These are phyloP conservation scores for Bos javanicus DNA, from an alignment of 2,113 vertebrate species.

Conservation along the genomic window DNA sequence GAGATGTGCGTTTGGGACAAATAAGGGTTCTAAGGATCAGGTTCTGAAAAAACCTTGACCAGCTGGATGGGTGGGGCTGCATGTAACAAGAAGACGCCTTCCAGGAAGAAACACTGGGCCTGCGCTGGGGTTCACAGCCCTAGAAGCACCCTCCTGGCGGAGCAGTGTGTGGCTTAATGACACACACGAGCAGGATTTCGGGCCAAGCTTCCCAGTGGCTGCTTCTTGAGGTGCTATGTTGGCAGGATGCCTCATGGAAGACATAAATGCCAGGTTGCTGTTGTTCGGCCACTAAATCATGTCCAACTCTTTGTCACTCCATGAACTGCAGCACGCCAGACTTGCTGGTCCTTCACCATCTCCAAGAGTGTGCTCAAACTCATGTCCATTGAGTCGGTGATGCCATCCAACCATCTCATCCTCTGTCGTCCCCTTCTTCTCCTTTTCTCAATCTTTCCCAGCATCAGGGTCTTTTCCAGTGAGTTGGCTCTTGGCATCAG, in stretches of 20 bases:
- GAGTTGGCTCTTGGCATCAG: not conserved
- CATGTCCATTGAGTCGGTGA: not conserved
- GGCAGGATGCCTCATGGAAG: not conserved
- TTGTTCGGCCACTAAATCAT: not conserved
- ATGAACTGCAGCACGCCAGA: not conserved
- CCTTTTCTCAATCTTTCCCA: not conserved
- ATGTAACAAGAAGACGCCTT: fast-evolving
- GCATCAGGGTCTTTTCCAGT: not conserved
- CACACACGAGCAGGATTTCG: not conserved
- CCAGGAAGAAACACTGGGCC: not conserved
- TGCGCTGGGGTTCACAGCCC: not conserved
- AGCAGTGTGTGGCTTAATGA: fast-evolving
- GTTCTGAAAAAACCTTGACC: not conserved
- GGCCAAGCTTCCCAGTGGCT: not conserved
- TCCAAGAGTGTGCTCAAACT: not conserved
- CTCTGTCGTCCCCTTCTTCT: not conserved
- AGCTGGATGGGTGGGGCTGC: not conserved
- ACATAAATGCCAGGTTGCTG: not conserved
- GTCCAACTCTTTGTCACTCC: not conserved
- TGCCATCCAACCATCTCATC: not conserved
- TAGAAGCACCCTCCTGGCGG: not conserved
- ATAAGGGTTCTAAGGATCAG: not conserved
- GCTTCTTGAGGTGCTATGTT: fast-evolving
- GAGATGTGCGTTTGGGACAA: not conserved
- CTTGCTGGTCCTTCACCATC: not conserved